A percentile compares a stretch with the other conserved stretches of the same genome.
Evolutionary conservation across 2,888 invertebrate species (phyloP).

Genomic region (Lycaena phlaeas): DNA sequence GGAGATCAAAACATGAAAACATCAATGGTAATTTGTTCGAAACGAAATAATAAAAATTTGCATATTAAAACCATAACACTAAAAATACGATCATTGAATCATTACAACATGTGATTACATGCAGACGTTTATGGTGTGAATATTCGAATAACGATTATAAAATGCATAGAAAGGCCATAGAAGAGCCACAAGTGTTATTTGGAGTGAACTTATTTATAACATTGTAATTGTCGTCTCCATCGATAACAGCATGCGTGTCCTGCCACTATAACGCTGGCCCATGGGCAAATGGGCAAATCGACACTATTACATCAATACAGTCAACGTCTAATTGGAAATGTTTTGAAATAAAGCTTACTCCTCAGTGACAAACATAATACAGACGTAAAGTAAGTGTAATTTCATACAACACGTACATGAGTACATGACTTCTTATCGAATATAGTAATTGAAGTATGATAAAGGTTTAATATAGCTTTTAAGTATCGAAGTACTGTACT

Average conservation of each 20-base stretch:
- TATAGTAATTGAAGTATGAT: not conserved
- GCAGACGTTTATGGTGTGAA: constrained; percentile 13
- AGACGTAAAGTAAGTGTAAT: no score
- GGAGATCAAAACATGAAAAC: not conserved
- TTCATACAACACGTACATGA: constrained; percentile 7
- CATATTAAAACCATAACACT: not conserved
- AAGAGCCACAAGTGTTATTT: constrained; percentile 20
- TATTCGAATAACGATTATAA: constrained; percentile 21
- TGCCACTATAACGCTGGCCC: constrained; percentile 32
- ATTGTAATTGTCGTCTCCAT: constrained; percentile 30
- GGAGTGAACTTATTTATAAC: constrained; percentile 33
- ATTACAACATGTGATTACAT: constrained; percentile 9
- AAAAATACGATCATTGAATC: constrained; percentile 5
- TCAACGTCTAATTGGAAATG: constrained; percentile 16
- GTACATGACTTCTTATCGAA: no score
- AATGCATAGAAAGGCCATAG: constrained; percentile 22
- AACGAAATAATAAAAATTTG: not conserved
- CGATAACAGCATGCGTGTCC: constrained; percentile 44
- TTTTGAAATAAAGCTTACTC: constrained; percentile 16
- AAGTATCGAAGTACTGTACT: no score
- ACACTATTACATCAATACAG: constrained; percentile 33
- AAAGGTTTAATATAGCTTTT: no score
- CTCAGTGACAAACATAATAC: no score
- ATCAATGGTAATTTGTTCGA: not conserved
- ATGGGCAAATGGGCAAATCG: constrained; percentile 31